Evolutionary conservation across 2,888 invertebrate genomes (phyloP), one percentile per base, ranked within the genome.

Genomic region (Latrodectus elegans): DNA sequence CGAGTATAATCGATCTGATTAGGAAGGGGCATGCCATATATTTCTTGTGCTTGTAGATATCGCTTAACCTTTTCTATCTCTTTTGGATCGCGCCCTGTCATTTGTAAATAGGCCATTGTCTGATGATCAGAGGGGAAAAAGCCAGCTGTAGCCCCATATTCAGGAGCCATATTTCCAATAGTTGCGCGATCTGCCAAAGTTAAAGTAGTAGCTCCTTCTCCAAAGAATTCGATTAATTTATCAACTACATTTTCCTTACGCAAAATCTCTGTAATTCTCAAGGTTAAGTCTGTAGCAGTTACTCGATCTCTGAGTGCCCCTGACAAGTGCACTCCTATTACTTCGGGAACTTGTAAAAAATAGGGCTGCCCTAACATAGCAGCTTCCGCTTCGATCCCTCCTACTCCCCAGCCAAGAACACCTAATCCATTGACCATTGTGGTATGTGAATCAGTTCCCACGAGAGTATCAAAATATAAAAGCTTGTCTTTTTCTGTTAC

Each of bases 401-500:
- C 90, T 52, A 90, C 90, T 26, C 90, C 90, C 90, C 90, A 90
- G 51, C 90, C 90, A 12, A 90, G 68, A 15, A 90, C 90, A 17
- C 89, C 90, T 14, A 90, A 72, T 10, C 90, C 90, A 73, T 90
- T 90, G 74, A 90, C 88, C 90, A 90, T 90, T 12, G 90, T 90
- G 15, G 90, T 90, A 83, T 90, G 90, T 8, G 86, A 86, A 72
- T 90, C 90, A 11, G 90, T 90, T 17, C 68, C 68, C n/a, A 68
- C 68, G 4, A 68, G 22, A 68, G 68, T 68, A 22, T 22, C 90
- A 15, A 90, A 90, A 51, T 82, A 89, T 15, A 84, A 53, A n/a
- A 85, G 22, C 10, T 67, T 51, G 15, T 74, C 86, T 11, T 65
- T 68, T 11, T 79, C 74, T 22, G 68, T 38, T 53, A 90, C 90